Percentiles rank a stretch among this genome's conserved stretches.
phyloP scores from a whole-genome alignment of 2,797 vertebrate genomes.

The Pachyuromys duprasi region DNA sequence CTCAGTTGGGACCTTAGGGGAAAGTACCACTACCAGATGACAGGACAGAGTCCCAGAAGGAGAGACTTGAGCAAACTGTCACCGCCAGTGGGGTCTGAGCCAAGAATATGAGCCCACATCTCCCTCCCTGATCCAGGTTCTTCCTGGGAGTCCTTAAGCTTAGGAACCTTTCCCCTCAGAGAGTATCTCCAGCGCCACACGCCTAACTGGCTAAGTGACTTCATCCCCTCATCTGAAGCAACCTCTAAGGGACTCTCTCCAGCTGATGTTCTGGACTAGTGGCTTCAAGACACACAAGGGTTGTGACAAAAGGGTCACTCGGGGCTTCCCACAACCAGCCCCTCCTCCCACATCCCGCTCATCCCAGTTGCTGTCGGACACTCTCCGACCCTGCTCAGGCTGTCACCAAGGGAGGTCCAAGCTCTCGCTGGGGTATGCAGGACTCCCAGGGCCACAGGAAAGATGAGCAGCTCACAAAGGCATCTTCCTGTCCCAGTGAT shows the following conservation, averaged over 20 bases:
- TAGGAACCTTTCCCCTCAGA: not conserved
- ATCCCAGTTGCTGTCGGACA: not conserved
- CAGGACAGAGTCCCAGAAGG: not conserved
- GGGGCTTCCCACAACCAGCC: not conserved
- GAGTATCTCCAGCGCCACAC: not conserved
- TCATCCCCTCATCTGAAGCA: not conserved
- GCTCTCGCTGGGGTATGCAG: constrained; percentile 77
- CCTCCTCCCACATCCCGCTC: not conserved
- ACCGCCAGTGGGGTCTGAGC: too few species aligned
- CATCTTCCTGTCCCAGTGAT: constrained; percentile 82
- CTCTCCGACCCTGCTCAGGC: not conserved
- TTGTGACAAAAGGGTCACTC: not conserved
- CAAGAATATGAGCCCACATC: not conserved
- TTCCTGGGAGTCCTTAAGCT: not conserved
- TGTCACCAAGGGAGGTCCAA: constrained; percentile 79
- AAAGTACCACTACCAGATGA: not conserved
- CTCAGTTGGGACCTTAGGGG: not conserved
- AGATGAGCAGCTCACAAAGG: constrained; percentile 78
- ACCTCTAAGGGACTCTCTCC: not conserved
- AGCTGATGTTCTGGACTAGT: not conserved
- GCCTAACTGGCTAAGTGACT: not conserved
- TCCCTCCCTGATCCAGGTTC: not conserved
- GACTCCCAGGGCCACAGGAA: constrained; percentile 79
- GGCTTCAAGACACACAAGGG: not conserved
- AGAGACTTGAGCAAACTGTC: not conserved